A percentile compares a stretch with the other conserved stretches of the same genome.
phyloP scores from a whole-genome alignment of 2,797 vertebrate species.

The Buceros bicornis region DNA sequence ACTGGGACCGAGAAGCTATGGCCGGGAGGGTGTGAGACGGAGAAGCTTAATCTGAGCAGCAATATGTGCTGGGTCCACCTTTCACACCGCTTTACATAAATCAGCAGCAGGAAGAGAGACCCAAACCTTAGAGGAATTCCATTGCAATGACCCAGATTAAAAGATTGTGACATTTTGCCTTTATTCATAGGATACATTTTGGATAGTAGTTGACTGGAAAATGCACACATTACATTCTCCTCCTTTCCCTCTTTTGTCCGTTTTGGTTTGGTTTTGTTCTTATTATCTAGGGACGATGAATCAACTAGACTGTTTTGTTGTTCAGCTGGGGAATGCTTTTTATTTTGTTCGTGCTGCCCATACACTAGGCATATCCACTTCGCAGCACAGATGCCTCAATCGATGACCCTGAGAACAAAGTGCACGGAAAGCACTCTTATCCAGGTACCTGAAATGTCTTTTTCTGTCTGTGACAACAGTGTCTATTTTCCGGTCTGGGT shows the following conservation, averaged over 20 bases:
- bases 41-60: neutral
- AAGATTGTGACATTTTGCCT: conserved; percentile 54
- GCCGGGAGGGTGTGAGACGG: neutral
- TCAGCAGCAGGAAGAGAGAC: conserved; percentile 37
- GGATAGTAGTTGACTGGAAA: conserved; percentile 26
- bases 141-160: conserved; percentile 73
- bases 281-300: neutral
- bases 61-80: neutral
- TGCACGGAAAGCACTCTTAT: neutral
- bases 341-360: neutral
- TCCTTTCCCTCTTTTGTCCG: neutral
- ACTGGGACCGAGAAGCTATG: neutral
- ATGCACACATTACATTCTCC: neutral
- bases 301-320: neutral
- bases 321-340: neutral
- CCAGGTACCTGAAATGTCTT: neutral
- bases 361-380: neutral
- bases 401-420: neutral
- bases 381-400: neutral
- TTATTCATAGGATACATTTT: conserved; percentile 71
- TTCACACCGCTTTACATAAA: conserved; percentile 60
- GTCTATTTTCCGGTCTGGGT: neutral
- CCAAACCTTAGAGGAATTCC: conserved; percentile 61
- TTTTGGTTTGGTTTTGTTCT: neutral
- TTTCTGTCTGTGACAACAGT: neutral